Conservation (phyloP, 2,888 invertebrate species). For the Ischnura elegans region DNA sequence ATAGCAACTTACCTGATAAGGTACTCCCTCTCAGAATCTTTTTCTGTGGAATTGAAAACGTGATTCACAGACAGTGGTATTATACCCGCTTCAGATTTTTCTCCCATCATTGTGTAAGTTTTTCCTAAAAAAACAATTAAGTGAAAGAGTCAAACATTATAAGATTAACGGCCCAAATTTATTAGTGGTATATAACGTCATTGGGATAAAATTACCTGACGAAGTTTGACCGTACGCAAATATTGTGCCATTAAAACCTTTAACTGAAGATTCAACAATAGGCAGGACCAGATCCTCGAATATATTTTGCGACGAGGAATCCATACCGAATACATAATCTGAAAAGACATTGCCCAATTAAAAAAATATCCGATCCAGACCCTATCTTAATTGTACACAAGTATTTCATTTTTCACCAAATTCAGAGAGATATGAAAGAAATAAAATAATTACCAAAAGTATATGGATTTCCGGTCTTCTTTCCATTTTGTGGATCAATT, state of each 20-base stretch:
- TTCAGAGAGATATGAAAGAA: not conserved
- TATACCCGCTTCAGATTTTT: slow-evolving; percentile 84
- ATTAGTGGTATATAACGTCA: slow-evolving; percentile 37
- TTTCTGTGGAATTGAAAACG: slow-evolving; percentile 85
- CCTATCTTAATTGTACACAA: too few species aligned
- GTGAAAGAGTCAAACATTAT: not conserved
- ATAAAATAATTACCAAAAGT: slow-evolving; percentile 75
- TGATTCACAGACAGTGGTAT: slow-evolving; percentile 86
- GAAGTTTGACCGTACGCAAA: slow-evolving; percentile 96
- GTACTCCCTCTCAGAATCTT: slow-evolving; percentile 84
- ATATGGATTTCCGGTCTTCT: slow-evolving; percentile 72
- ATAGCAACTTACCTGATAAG: slow-evolving; percentile 81
- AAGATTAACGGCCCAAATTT: not conserved
- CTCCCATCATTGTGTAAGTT: slow-evolving; percentile 91
- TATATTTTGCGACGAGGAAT: slow-evolving; percentile 82
- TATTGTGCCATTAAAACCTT: slow-evolving; percentile 91
- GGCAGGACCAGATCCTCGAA: slow-evolving; percentile 86
- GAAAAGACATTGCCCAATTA: slow-evolving; percentile 74
- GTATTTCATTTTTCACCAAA: too few species aligned
- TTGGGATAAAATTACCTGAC: slow-evolving; percentile 81
- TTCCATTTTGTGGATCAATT: slow-evolving; percentile 79
- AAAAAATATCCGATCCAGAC: not conserved
- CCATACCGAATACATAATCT: slow-evolving; percentile 87
- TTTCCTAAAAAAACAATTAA: slow-evolving; percentile 78
- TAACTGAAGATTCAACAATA: slow-evolving; percentile 85